Conservation (phyloP, 2,113 vertebrate species). For the Telmatochromis brichardi region DNA sequence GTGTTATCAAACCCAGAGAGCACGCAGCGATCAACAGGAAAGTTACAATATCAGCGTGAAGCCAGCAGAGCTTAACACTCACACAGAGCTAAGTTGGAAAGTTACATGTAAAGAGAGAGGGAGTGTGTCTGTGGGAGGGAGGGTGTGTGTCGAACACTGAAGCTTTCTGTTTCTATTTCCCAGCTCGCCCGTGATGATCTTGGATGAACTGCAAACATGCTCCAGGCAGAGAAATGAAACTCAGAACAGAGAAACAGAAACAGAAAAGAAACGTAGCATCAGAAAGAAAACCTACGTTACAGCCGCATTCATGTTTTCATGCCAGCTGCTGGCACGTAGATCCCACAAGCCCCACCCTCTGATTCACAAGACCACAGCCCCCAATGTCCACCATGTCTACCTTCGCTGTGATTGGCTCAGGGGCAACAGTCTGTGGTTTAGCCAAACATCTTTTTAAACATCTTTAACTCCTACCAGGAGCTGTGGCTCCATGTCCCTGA, state of each 20-base stretch:
- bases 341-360: not conserved
- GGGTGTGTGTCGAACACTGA: not conserved
- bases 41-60: not conserved
- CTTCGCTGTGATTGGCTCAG: not conserved
- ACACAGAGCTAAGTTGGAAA: not conserved
- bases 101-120: not conserved
- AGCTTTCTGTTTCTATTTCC: slow-evolving; percentile 25
- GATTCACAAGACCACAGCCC: not conserved
- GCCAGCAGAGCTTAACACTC: not conserved
- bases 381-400: not conserved
- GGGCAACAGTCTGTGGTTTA: not conserved
- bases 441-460: not conserved
- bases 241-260: not conserved
- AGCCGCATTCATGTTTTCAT: not conserved
- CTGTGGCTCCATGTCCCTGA: not conserved
- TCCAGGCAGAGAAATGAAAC: not conserved
- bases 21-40: not conserved
- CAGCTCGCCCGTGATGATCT: not conserved
- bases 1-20: not conserved
- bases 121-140: not conserved
- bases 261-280: not conserved
- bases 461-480: not conserved
- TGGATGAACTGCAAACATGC: not conserved
- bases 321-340: not conserved
- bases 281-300: not conserved